phyloP scores from a whole-genome alignment of 2,797 vertebrate species.

The Tiaroga cobitis region DNA sequence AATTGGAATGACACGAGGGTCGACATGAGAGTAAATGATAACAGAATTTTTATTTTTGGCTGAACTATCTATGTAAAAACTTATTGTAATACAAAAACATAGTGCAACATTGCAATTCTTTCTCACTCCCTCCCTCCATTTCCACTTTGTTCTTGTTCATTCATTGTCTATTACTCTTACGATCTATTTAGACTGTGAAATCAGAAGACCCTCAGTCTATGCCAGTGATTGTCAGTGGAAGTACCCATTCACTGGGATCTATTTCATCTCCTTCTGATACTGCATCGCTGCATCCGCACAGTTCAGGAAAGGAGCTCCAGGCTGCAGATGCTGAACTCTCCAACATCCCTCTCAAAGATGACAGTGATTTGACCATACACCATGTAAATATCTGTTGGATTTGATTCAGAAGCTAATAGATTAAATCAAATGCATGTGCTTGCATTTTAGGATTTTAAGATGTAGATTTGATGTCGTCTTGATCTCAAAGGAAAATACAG shows the following conservation, averaged over 20 bases:
- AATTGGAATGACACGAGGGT: background rate
- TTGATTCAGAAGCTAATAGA: background rate
- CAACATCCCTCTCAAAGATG: constrained; percentile 62
- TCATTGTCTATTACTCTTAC: background rate
- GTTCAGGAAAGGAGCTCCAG: constrained; percentile 68
- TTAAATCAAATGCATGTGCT: background rate
- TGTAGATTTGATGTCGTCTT: background rate
- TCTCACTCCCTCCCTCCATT: background rate
- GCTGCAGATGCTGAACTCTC: constrained; percentile 65
- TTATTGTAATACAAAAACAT: background rate
- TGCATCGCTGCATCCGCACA: constrained; percentile 71
- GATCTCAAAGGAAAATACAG: background rate
- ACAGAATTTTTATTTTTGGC: background rate
- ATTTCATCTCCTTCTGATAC: constrained; percentile 64
- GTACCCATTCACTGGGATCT: constrained; percentile 60
- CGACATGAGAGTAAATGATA: background rate
- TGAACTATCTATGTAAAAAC: background rate
- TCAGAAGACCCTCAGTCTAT: constrained; percentile 67
- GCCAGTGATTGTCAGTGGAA: constrained; percentile 71
- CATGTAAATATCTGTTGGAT: constrained; percentile 67
- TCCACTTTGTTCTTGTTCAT: background rate
- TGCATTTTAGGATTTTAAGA: background rate
- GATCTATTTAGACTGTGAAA: constrained; percentile 58
- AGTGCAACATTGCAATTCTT: background rate
- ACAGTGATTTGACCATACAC: constrained; percentile 63